A percentile compares a stretch with the other conserved stretches of the same genome.
These are phyloP conservation scores for Clupea harengus DNA, from an alignment of 2,113 vertebrate genomes.

Conservation along the genomic window DNA sequence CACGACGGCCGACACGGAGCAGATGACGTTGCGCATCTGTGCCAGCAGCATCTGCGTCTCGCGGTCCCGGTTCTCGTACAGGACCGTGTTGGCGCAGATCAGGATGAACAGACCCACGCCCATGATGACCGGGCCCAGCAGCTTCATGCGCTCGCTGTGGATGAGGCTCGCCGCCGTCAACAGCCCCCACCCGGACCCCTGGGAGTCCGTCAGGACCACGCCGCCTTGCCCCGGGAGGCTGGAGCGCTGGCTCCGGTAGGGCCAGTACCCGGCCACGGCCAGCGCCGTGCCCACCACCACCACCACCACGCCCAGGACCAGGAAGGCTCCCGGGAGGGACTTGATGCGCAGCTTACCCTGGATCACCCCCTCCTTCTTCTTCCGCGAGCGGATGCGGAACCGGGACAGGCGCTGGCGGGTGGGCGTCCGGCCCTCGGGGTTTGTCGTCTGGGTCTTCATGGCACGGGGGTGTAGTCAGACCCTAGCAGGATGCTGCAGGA, in stretches of 20 bases:
- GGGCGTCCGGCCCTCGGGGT: constrained; percentile 6
- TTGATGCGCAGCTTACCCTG: constrained; percentile 86
- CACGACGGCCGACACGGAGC: constrained; percentile 68
- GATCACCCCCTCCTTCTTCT: constrained; percentile 62
- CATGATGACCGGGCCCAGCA: constrained; percentile 94
- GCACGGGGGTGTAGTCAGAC: constrained; percentile 38
- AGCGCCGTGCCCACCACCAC: constrained; percentile 87
- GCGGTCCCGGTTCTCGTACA: constrained; percentile 94
- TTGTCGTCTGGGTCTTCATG: constrained; percentile 61
- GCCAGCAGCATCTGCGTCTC: constrained; percentile 86
- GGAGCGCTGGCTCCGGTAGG: constrained; percentile 66
- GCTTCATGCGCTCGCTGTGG: constrained; percentile 84
- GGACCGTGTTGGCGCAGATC: constrained; percentile 95
- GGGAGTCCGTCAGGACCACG: constrained; percentile 44
- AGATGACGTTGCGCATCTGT: constrained; percentile 83
- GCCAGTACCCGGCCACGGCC: constrained; percentile 93
- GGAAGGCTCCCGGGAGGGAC: constrained; percentile 85
- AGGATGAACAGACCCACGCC: constrained; percentile 95
- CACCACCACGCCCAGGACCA: constrained; percentile 83
- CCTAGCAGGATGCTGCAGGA: constrained; percentile 48
- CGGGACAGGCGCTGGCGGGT: constrained; percentile 44
- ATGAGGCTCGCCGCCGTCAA: constrained; percentile 59
- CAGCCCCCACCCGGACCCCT: constrained; percentile 63
- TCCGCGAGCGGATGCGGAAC: constrained; percentile 60
- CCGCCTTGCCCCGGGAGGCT: neutral